Base-by-base conservation (phyloP, 2,888 invertebrate genomes). In the Gortyna flavago region DNA sequence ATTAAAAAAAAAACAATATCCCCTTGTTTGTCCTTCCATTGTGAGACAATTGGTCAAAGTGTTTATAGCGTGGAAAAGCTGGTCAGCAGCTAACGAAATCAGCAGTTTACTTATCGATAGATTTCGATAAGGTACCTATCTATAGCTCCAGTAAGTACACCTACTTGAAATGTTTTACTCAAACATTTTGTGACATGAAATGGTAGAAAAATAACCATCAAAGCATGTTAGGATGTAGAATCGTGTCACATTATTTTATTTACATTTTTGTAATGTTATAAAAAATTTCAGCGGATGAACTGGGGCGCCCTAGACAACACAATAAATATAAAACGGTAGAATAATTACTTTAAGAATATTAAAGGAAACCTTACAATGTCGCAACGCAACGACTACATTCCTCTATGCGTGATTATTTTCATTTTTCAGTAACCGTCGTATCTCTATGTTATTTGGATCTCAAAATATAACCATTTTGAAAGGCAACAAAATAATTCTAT, bases 21-120 rank as follows among this genome's bases (percentile, higher is more conserved):
- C 86, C 84, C 84, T 87, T 87, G 84, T 88, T 90, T 89, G 89
- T 90, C 91, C 88, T 90, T 90, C 87, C 88, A 90, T 91, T 90
- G 88, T 85, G 75, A 84, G 80, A 87, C 88, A 88, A 89, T 87
- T 85, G 84, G 86, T 89, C 87, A 81, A 82, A 77, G 81, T 83
- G 70, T 79, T 81, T 85, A 83, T 72, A 77, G 77, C 79, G 68
- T 83, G 67, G n/a, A 66, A 68, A 75, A 81, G 44, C 44, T 44
- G 44, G 77, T 83, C 72, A 78, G 75, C 71, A 75, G 79, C 54
- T 78, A 84, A 81, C 77, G 72, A 71, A 79, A 81, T 77, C 68
- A 71, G 54, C 25, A 73, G 72, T 65, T 74, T 68, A 68, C 41
- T 75, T 68, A 66, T 54, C 65, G n/a, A 35, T 11, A 59, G n/a